Evolutionary conservation across 2,888 invertebrate genomes (phyloP).

Genomic region (Melanostoma mellinum): DNA sequence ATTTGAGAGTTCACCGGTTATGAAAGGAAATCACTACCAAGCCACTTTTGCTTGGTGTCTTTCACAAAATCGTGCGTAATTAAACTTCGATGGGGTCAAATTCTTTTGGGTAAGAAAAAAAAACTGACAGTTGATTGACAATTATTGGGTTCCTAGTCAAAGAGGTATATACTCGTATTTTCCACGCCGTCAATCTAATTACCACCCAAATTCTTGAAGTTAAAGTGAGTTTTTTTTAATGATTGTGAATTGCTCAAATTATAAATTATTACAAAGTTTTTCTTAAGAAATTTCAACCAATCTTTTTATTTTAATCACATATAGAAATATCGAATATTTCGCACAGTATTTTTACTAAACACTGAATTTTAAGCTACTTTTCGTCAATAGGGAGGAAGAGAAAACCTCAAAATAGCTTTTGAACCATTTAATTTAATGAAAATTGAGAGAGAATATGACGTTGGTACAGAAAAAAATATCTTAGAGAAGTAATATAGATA

Average conservation of each 20-base stretch:
- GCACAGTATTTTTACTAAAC: no score
- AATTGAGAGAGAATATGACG: no score
- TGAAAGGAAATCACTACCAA: conserved; percentile 15
- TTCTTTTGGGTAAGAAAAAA: conserved; percentile 36
- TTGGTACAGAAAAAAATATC: no score
- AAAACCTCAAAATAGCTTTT: no score
- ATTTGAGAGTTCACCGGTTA: conserved; percentile 51
- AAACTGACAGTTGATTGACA: conserved; percentile 68
- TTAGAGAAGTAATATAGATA: no score
- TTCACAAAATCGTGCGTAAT: conserved; percentile 51
- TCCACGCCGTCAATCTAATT: conserved; percentile 49
- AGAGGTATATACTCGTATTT: conserved; percentile 13
- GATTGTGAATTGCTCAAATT: neutral
- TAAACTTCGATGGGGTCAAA: conserved; percentile 29
- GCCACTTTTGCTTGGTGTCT: conserved; percentile 32
- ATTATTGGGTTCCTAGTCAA: conserved; percentile 29
- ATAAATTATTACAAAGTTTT: no score
- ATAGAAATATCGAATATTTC: no score
- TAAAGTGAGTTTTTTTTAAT: neutral
- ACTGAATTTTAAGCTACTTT: no score
- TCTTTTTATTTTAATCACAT: no score
- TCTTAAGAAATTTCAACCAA: no score
- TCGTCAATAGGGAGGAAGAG: no score
- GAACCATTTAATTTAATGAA: no score
- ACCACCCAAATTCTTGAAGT: conserved; percentile 15